These are phyloP conservation scores for Neopelma chrysocephalum DNA, from an alignment of 2,797 vertebrate species.

Conservation along the genomic window DNA sequence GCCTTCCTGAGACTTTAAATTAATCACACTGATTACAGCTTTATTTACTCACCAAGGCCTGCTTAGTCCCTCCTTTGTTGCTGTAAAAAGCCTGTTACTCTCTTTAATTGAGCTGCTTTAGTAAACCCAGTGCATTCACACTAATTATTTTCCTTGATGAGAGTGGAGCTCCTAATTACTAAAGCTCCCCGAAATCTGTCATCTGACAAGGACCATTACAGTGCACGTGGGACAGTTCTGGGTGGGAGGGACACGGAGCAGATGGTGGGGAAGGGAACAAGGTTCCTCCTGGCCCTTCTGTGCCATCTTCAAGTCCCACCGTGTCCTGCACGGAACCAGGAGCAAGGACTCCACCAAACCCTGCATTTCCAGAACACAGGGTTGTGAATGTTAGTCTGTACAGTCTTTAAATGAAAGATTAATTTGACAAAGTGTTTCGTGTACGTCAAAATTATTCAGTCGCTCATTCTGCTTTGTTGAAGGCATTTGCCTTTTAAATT, in stretches of 20 bases:
- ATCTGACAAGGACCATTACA: not conserved
- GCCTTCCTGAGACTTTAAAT: constrained; percentile 74
- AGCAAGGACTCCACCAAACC: not conserved
- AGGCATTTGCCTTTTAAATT: not conserved
- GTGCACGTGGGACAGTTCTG: not conserved
- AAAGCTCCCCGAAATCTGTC: constrained; percentile 65
- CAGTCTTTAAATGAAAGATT: not conserved
- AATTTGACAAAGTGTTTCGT: not conserved
- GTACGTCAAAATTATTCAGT: not conserved
- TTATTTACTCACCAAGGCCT: constrained; percentile 81
- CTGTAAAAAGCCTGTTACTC: constrained; percentile 77
- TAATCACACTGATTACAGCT: constrained; percentile 79
- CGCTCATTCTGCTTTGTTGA: not conserved
- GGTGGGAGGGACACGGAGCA: not conserved
- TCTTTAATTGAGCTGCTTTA: constrained; percentile 78
- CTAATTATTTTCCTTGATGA: constrained; percentile 81
- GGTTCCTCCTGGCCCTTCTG: not conserved
- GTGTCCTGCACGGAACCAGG: not conserved
- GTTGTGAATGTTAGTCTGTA: not conserved
- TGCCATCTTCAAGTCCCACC: not conserved
- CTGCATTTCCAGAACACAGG: rapidly evolving
- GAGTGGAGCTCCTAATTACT: constrained; percentile 74
- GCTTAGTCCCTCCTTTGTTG: constrained; percentile 72
- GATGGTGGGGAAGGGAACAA: not conserved
- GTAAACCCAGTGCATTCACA: constrained; percentile 70